Evolutionary conservation across 2,888 invertebrate species (phyloP).

Genomic region (Schizotus pectinicornis): DNA sequence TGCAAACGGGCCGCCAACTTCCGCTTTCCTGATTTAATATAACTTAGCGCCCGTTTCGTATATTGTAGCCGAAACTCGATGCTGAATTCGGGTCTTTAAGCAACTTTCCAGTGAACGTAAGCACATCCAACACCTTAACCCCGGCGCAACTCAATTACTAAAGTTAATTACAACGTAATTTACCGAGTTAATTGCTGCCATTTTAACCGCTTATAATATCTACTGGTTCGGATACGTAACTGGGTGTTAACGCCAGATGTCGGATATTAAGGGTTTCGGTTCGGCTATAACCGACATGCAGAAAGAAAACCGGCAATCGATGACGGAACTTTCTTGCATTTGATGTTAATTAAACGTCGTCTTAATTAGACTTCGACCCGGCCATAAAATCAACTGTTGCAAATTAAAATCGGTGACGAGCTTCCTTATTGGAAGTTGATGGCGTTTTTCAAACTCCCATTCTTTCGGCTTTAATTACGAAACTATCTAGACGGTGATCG

Average conservation of each 20-base stretch:
- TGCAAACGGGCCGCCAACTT: too few species aligned
- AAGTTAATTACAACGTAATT: conserved; percentile 44
- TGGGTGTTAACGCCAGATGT: conserved; percentile 33
- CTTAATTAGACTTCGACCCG: conserved; percentile 23
- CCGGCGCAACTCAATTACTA: conserved; percentile 34
- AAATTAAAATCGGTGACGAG: conserved; percentile 21
- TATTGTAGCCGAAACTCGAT: conserved; percentile 3
- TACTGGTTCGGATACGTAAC: conserved; percentile 30
- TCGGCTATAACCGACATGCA: background rate
- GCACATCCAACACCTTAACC: conserved; percentile 27
- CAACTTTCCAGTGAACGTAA: conserved; percentile 16
- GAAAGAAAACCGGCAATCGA: conserved; percentile 15
- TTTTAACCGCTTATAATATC: conserved; percentile 39
- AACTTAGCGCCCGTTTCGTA: conserved; percentile 2
- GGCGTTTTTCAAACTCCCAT: conserved; percentile 1
- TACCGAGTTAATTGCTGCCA: conserved; percentile 40
- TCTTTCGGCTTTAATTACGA: conserved; percentile 6
- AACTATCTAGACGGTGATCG: conserved; percentile 7
- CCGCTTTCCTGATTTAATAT: too few species aligned
- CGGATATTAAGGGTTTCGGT: conserved; percentile 22
- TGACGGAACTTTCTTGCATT: conserved; percentile 18
- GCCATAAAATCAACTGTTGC: conserved; percentile 24
- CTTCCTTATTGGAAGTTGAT: background rate
- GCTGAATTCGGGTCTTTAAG: conserved; percentile 13
- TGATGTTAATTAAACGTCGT: conserved; percentile 29